A percentile compares a stretch with the other conserved stretches of the same genome.
These are phyloP conservation scores for Catagonus wagneri DNA, from an alignment of 2,113 vertebrate genomes.

Conservation along the genomic window DNA sequence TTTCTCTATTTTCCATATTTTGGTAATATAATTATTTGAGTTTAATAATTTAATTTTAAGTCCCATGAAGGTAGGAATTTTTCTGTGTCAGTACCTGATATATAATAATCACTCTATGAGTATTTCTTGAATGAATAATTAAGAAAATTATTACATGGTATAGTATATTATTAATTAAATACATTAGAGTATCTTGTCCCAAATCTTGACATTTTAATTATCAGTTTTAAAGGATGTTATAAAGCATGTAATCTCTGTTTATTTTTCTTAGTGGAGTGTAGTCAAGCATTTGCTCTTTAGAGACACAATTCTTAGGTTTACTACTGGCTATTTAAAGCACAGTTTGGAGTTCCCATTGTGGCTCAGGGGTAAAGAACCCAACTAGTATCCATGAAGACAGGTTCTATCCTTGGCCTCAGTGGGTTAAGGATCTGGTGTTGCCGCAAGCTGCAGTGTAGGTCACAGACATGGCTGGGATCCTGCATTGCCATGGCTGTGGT, in stretches of 20 bases:
- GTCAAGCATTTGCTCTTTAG: neutral
- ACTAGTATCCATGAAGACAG: too few species aligned
- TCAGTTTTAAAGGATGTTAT: neutral
- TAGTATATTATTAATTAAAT: constrained; percentile 9
- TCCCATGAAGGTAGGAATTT: neutral
- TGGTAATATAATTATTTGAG: constrained; percentile 37
- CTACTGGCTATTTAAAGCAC: neutral
- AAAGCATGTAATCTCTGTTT: neutral
- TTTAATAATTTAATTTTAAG: constrained; percentile 26
- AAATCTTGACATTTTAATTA: constrained; percentile 39
- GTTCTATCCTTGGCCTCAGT: too few species aligned
- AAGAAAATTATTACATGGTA: neutral
- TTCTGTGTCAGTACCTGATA: neutral
- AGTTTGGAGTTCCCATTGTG: neutral
- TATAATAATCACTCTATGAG: neutral
- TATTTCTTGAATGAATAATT: constrained; percentile 8
- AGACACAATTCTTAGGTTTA: neutral
- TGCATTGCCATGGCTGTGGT: too few species aligned
- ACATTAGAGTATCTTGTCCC: neutral
- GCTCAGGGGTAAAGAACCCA: too few species aligned
- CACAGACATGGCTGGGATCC: too few species aligned
- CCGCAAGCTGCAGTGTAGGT: too few species aligned
- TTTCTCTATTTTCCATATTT: neutral
- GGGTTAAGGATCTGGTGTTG: too few species aligned
- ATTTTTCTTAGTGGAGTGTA: neutral